These are phyloP conservation scores for Leptarthrus brevirostris DNA, from an alignment of 2,888 invertebrate species.

Conservation along the genomic window DNA sequence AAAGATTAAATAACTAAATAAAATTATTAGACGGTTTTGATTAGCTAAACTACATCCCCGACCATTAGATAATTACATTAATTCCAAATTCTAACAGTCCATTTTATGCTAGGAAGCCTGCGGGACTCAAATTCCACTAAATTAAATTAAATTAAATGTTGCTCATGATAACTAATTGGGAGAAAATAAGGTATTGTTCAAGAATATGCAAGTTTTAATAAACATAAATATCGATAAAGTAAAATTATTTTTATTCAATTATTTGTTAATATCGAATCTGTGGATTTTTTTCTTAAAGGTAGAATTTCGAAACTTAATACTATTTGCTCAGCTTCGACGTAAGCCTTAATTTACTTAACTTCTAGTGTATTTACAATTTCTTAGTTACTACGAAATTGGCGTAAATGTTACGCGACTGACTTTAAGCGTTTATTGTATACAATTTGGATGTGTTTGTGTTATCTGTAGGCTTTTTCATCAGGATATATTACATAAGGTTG, in stretches of 20 bases:
- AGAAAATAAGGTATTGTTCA: too few relatives aligned
- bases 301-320: constrained; percentile 3
- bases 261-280: constrained; percentile 1
- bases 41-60: too few relatives aligned
- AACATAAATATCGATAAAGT: too few relatives aligned
- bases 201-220: too few relatives aligned
- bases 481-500: constrained; percentile 67
- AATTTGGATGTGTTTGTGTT: constrained; percentile 56
- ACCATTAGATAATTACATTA: too few relatives aligned
- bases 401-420: constrained; percentile 64
- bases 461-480: constrained; percentile 67
- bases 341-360: not conserved
- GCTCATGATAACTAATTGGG: too few relatives aligned
- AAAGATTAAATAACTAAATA: too few relatives aligned
- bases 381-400: constrained; percentile 55
- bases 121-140: too few relatives aligned
- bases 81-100: too few relatives aligned
- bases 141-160: too few relatives aligned
- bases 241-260: constrained; percentile 20
- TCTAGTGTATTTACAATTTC: constrained; percentile 14
- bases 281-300: not conserved
- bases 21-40: too few relatives aligned
- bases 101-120: too few relatives aligned
- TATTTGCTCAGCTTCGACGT: not conserved
- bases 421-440: constrained; percentile 56